Evolutionary conservation across 1,140 invertebrate genomes (phyloP), one percentile per base, ranked within the genome.

Genomic region (Berghia stephanieae): DNA sequence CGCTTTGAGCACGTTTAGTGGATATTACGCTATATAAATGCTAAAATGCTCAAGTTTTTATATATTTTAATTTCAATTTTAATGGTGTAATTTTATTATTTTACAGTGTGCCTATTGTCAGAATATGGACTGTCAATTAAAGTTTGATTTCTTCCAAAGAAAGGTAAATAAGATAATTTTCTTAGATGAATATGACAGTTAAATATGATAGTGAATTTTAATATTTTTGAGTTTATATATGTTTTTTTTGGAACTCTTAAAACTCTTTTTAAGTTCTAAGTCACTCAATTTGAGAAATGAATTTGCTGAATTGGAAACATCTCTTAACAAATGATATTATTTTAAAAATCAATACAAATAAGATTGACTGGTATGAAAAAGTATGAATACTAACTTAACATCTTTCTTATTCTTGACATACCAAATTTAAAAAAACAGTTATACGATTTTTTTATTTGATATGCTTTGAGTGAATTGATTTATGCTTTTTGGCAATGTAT

Each of bases 61-160:
- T n/a, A n/a, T n/a, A n/a, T n/a, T n/a, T n/a, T n/a, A n/a, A n/a
- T n/a, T n/a, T n/a, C n/a, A n/a, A n/a, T n/a, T n/a, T n/a, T n/a
- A n/a, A n/a, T 3, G 49, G 63, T 34, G 34, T 24, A 55, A 49
- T 43, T 43, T 5, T 69, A 77, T 71, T 83, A 49, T 78, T 24
- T 90, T 90, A 73, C 82, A 91, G 90, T 88, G 84, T 77, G 81
- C 83, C 31, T 80, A 82, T 34, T 91, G 90, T 80, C 82, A 83
- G 76, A 80, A 80, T 31, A 82, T 79, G 31, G 83, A 87, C 27
- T 91, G 91, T 82, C 82, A 86, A 55, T 81, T 79, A 0, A 90
- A 87, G 77, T 91, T 91, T 88, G 90, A 90, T 77, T 89, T 91
- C 55, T 79, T 90, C 42, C 90, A 86, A 69, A 85, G 91, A 85